These are phyloP conservation scores for Nerophis lumbriciformis DNA, from an alignment of 2,113 vertebrate genomes.

Conservation along the genomic window DNA sequence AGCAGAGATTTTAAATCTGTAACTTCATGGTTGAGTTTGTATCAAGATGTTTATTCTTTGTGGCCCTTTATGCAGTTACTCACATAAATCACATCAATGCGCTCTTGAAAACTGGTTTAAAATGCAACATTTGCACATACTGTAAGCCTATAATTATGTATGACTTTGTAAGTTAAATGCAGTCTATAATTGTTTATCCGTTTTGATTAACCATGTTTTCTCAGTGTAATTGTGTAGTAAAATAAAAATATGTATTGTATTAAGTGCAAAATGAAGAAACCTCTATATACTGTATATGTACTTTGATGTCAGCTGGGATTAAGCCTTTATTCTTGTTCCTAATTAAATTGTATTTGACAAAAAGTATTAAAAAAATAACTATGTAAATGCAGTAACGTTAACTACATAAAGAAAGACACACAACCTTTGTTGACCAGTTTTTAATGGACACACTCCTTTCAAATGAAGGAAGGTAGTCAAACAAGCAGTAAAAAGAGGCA, in stretches of 20 bases:
- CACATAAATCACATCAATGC: not conserved
- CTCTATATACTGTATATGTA: too few species aligned
- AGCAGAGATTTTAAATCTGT: not conserved
- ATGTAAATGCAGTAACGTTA: not conserved
- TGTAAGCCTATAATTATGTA: not conserved
- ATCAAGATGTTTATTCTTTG: not conserved
- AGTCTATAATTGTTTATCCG: not conserved
- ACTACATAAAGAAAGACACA: constrained; percentile 2
- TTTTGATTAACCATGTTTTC: not conserved
- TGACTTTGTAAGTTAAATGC: not conserved
- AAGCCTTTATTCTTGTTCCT: too few species aligned
- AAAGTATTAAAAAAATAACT: too few species aligned
- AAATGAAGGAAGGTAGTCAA: constrained; percentile 59
- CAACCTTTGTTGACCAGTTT: constrained; percentile 45
- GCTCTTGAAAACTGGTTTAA: not conserved
- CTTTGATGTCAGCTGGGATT: too few species aligned
- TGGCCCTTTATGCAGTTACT: not conserved
- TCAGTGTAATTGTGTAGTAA: not conserved
- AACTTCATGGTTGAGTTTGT: not conserved
- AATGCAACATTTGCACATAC: constrained; percentile 12
- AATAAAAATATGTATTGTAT: not conserved
- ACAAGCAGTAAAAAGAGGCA: constrained; percentile 56
- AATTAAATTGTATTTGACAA: too few species aligned
- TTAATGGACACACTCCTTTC: constrained; percentile 67
- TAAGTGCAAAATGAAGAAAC: too few species aligned